Evolutionary conservation across 2,113 vertebrate genomes (phyloP).

Genomic region (Upupa epops): DNA sequence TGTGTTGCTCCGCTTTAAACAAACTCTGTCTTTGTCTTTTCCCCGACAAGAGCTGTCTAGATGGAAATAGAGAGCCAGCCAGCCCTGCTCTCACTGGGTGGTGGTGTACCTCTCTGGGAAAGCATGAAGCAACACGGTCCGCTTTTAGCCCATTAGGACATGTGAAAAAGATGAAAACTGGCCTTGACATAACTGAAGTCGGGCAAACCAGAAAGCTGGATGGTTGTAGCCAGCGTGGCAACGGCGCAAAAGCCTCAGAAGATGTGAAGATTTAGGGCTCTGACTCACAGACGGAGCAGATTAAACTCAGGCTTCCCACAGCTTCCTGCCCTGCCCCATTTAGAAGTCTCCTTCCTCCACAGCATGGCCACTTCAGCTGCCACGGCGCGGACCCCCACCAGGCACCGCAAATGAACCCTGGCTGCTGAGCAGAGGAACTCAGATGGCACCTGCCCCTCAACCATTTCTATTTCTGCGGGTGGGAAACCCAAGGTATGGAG

Average conservation of each 20-base stretch:
- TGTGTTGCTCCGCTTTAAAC: not conserved
- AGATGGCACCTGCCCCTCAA: not conserved
- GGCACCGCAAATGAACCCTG: accelerated
- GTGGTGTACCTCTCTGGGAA: not conserved
- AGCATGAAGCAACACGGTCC: not conserved
- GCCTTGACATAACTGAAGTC: not conserved
- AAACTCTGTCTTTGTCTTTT: not conserved
- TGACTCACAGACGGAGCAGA: conserved; percentile 58
- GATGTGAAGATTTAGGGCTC: conserved; percentile 34
- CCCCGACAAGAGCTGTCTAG: not conserved
- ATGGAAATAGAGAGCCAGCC: not conserved
- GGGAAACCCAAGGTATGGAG: not conserved
- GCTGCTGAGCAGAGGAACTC: not conserved
- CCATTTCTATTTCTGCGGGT: accelerated
- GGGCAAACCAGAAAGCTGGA: conserved; percentile 8
- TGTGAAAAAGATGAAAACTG: not conserved
- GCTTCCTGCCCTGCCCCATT: conserved; percentile 43
- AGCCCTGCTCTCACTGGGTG: not conserved
- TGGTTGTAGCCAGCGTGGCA: conserved; percentile 3
- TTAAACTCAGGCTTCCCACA: conserved; percentile 65
- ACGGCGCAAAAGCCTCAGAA: not conserved
- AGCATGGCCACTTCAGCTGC: not conserved
- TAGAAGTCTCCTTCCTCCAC: not conserved
- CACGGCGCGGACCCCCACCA: not conserved
- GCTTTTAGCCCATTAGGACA: not conserved